Evolutionary conservation across 2,888 invertebrate genomes (phyloP).

Genomic region (Acrobasis consociella): DNA sequence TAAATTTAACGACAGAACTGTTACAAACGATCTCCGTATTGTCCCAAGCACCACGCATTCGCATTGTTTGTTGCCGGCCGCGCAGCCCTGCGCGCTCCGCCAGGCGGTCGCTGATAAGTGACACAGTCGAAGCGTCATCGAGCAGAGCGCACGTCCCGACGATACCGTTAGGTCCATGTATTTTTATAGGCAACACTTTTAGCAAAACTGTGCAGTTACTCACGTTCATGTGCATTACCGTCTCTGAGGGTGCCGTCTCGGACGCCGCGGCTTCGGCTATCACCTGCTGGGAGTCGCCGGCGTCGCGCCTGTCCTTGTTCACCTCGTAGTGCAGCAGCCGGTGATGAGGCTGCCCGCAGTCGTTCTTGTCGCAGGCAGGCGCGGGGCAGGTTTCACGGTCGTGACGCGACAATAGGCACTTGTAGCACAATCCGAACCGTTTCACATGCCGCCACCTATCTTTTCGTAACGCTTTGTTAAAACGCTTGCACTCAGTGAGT

Average conservation of each 20-base stretch:
- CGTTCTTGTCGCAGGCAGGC: constrained; percentile 32
- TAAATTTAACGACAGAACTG: background rate
- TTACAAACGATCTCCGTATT: background rate
- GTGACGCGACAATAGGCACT: constrained; percentile 33
- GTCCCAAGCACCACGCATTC: constrained; percentile 24
- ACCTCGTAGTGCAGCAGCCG: constrained; percentile 19
- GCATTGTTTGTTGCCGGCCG: constrained; percentile 20
- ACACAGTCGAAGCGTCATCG: constrained; percentile 22
- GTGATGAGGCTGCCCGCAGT: constrained; percentile 19
- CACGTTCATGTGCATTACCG: constrained; percentile 5
- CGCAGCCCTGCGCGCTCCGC: constrained; percentile 8
- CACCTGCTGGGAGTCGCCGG: background rate
- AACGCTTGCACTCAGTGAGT: constrained; percentile 31
- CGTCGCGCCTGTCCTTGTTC: background rate
- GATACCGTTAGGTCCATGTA: constrained; percentile 21
- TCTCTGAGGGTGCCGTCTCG: background rate
- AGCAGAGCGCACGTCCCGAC: constrained; percentile 17
- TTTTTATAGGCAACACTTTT: constrained; percentile 17
- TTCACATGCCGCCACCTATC: constrained; percentile 31
- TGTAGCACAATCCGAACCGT: constrained; percentile 30
- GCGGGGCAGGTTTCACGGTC: too few species aligned
- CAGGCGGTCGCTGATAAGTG: constrained; percentile 12
- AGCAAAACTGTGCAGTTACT: constrained; percentile 10
- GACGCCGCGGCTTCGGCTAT: background rate
- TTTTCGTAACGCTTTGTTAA: constrained; percentile 32